phyloP scores from a whole-genome alignment of 1,140 invertebrate genomes.

The Drosophila carrolli region DNA sequence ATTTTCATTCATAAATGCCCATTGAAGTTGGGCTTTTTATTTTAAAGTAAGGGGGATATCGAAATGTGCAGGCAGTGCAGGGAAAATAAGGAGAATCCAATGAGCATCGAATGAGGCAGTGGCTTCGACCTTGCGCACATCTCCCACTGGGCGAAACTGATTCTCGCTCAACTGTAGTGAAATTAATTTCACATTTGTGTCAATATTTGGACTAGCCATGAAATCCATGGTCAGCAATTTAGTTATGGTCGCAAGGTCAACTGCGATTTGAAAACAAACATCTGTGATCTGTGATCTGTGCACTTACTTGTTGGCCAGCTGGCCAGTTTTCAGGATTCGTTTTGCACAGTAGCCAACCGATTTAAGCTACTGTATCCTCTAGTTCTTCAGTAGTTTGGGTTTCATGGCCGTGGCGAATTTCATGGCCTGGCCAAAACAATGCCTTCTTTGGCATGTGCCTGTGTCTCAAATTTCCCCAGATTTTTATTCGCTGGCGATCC shows the following conservation, averaged over 20 bases:
- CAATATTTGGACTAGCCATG: slow-evolving; percentile 75
- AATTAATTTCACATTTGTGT: slow-evolving; percentile 78
- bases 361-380: slow-evolving; percentile 36
- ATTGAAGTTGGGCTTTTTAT: slow-evolving; percentile 7
- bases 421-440: slow-evolving; percentile 4
- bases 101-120: slow-evolving; percentile 43
- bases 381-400: neutral
- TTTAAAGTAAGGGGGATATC: too few species aligned
- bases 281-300: slow-evolving; percentile 9
- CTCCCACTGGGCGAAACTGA: slow-evolving; percentile 55
- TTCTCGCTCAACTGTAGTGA: slow-evolving; percentile 56
- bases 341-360: slow-evolving; percentile 42
- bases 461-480: slow-evolving; percentile 20
- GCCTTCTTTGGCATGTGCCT: slow-evolving; percentile 45
- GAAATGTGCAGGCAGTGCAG: neutral
- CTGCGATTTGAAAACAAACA: slow-evolving; percentile 29
- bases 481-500: slow-evolving; percentile 26
- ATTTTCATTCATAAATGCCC: slow-evolving; percentile 74
- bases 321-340: slow-evolving; percentile 25
- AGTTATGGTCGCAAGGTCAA: slow-evolving; percentile 79
- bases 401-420: slow-evolving; percentile 60
- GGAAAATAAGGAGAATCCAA: neutral
- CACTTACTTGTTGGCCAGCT: slow-evolving; percentile 26
- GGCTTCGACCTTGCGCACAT: neutral
- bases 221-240: slow-evolving; percentile 54